A percentile compares a stretch with the other conserved stretches of the same genome.
These are phyloP conservation scores for Pogoniulus pusillus DNA, from an alignment of 2,797 vertebrate genomes.

Conservation along the genomic window DNA sequence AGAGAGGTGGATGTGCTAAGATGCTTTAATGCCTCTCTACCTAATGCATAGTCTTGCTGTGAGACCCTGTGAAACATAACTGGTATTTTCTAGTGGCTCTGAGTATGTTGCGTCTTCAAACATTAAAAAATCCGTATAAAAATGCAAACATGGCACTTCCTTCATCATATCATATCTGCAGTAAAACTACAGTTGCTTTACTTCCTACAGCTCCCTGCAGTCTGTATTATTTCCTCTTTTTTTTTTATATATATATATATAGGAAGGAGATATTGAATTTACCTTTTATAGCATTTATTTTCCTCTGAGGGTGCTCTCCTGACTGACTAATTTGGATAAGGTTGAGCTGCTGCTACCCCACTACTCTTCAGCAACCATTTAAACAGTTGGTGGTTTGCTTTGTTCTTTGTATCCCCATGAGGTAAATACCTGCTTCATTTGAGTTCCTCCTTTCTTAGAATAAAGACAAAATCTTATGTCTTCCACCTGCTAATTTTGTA, in stretches of 20 bases:
- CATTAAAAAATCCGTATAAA: neutral
- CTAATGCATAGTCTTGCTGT: accelerated
- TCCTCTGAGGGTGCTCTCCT: neutral
- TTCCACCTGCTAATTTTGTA: neutral
- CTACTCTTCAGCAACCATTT: neutral
- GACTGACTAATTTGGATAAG: neutral
- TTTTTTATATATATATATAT: too few species aligned
- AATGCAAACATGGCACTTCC: neutral
- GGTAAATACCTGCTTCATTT: neutral
- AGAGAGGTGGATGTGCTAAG: neutral
- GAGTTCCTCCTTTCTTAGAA: neutral
- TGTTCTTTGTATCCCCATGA: neutral
- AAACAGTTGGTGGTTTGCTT: neutral
- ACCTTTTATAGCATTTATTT: neutral
- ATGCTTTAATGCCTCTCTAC: neutral
- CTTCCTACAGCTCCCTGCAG: neutral
- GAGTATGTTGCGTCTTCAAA: neutral
- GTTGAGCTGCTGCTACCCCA: neutral
- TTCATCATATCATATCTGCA: neutral
- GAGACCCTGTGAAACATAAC: neutral
- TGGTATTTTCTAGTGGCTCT: neutral
- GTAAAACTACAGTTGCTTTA: neutral
- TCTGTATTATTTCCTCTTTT: neutral
- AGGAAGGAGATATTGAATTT: neutral
- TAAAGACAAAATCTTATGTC: neutral